Evolutionary conservation across 2,113 vertebrate species (phyloP).

Genomic region (Conger conger): DNA sequence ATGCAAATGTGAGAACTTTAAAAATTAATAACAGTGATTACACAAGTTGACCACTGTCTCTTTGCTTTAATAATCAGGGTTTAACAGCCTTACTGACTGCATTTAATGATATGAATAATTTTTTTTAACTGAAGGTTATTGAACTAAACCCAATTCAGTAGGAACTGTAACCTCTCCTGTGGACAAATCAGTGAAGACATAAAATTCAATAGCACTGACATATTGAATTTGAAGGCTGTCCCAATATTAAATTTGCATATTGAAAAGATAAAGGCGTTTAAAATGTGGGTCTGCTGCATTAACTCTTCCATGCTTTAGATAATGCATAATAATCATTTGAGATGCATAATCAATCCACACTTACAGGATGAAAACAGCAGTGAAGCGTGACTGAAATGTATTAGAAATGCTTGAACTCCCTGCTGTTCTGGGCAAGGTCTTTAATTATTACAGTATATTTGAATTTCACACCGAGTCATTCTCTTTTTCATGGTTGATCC

Average conservation of each 20-base stretch:
- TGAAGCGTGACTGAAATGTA: slow-evolving; percentile 1
- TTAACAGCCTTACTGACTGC: background rate
- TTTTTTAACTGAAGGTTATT: background rate
- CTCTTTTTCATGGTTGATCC: background rate
- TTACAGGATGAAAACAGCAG: background rate
- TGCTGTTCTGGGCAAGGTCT: background rate
- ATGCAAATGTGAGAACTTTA: slow-evolving; percentile 16
- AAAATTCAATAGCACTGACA: background rate
- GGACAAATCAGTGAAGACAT: background rate
- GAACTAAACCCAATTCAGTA: background rate
- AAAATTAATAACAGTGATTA: slow-evolving; percentile 4
- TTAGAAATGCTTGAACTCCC: background rate
- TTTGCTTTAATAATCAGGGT: background rate
- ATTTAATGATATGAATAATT: background rate
- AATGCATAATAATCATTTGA: background rate
- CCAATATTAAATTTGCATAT: background rate
- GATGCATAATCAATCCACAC: background rate
- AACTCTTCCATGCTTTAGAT: background rate
- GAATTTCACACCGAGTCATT: background rate
- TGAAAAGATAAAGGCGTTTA: background rate
- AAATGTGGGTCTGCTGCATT: background rate
- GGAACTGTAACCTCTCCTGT: background rate
- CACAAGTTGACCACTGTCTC: slow-evolving; percentile 7
- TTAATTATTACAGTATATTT: background rate
- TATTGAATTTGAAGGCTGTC: background rate